Conservation (phyloP, 1,140 invertebrate genomes). For the Nymphalis io region DNA sequence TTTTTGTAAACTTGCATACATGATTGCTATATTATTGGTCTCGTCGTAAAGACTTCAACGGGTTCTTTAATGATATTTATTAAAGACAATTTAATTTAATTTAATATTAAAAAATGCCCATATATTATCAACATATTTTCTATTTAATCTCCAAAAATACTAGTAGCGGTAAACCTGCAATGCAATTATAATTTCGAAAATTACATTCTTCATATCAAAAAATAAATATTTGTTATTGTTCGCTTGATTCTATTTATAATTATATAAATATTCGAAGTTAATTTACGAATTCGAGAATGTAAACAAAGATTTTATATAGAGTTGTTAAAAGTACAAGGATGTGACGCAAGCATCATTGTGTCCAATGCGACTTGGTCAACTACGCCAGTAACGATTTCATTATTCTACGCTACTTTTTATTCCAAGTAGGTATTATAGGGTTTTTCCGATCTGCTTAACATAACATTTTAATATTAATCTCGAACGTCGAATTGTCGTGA, state of each 20-base stretch:
- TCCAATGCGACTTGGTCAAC: conserved; percentile 46
- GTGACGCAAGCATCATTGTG: conserved; percentile 60
- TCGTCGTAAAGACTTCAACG: conserved; percentile 35
- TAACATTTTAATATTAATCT: conserved; percentile 26
- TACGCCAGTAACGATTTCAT: conserved; percentile 49
- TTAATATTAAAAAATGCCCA: neutral
- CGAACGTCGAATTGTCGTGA: conserved; percentile 3
- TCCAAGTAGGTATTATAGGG: conserved; percentile 26
- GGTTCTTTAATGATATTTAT: conserved; percentile 14
- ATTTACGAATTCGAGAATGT: conserved; percentile 14
- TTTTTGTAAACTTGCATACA: neutral
- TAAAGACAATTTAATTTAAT: neutral
- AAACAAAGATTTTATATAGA: conserved; percentile 35
- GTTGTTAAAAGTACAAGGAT: conserved; percentile 41
- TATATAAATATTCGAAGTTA: neutral
- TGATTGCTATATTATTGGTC: neutral
- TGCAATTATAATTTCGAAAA: no score
- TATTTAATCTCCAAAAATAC: no score
- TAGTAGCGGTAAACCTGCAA: no score
- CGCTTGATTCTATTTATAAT: neutral
- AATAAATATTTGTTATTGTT: no score
- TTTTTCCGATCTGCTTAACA: conserved; percentile 37
- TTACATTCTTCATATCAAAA: no score
- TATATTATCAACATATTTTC: neutral
- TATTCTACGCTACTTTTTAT: conserved; percentile 35